phyloP scores from a whole-genome alignment of 1,140 invertebrate species.

The Papilio polytes region DNA sequence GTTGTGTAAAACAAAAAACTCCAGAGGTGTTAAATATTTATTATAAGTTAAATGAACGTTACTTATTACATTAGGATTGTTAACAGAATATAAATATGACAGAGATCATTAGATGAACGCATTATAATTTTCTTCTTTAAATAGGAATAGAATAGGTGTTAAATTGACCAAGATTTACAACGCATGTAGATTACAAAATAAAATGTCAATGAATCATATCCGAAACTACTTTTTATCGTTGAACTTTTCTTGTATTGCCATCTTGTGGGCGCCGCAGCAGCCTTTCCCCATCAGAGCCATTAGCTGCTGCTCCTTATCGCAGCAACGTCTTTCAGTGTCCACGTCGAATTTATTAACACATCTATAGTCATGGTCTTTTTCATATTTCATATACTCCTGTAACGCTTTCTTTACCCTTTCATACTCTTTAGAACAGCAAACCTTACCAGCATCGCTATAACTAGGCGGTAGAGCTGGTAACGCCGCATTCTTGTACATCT shows the following conservation, averaged over 20 bases:
- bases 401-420: conserved; percentile 77
- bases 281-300: conserved; percentile 63
- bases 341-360: conserved; percentile 75
- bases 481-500: conserved; percentile 75
- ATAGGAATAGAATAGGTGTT: neutral
- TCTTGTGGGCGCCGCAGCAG: conserved; percentile 73
- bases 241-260: conserved; percentile 71
- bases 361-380: conserved; percentile 70
- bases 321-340: conserved; percentile 74
- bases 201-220: conserved; percentile 63
- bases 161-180: conserved; percentile 19
- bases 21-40: neutral
- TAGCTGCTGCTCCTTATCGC: conserved; percentile 71
- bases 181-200: conserved; percentile 77
- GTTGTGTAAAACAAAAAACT: neutral
- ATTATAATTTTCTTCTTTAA: neutral
- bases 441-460: conserved; percentile 74
- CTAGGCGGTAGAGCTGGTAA: conserved; percentile 64
- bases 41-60: neutral
- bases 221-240: conserved; percentile 54
- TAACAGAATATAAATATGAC: neutral
- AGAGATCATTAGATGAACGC: neutral
- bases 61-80: neutral
- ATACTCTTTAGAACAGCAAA: conserved; percentile 77
- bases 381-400: conserved; percentile 70